Percentiles rank a stretch among this genome's conserved stretches.
These are phyloP conservation scores for Babylonia areolata DNA, from an alignment of 1,140 invertebrate species.

Conservation along the genomic window DNA sequence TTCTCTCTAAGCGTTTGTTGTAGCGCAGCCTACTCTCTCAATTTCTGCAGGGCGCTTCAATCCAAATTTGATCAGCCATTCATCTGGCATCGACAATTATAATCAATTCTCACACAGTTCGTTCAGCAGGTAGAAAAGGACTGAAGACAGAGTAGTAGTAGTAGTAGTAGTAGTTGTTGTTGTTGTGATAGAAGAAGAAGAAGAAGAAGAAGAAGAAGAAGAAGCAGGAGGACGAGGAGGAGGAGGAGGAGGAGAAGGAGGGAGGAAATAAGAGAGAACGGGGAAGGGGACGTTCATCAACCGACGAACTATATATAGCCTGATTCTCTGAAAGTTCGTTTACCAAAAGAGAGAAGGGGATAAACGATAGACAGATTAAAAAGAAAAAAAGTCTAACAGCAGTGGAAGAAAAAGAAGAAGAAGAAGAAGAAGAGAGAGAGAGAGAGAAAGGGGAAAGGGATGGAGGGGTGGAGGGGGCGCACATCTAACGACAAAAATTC, in stretches of 20 bases:
- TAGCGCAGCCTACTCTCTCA: too few relatives aligned
- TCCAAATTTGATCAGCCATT: too few relatives aligned
- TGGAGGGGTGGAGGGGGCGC: neutral
- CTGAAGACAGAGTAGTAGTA: too few relatives aligned
- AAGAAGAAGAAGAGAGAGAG: neutral
- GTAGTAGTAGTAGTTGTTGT: too few relatives aligned
- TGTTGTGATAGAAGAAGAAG: neutral
- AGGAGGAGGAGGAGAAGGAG: neutral
- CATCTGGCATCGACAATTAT: too few relatives aligned
- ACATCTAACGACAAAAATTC: neutral
- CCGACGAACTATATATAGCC: too few relatives aligned
- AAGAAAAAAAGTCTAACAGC: neutral
- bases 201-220: neutral
- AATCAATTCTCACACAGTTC: too few relatives aligned
- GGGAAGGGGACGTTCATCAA: too few relatives aligned
- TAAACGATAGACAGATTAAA: neutral
- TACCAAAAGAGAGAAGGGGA: neutral
- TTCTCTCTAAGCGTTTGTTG: too few relatives aligned
- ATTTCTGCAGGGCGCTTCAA: too few relatives aligned
- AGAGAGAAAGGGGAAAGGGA: neutral
- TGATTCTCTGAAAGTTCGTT: too few relatives aligned
- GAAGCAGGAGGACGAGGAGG: neutral
- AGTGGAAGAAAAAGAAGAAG: neutral
- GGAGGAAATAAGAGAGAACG: neutral
- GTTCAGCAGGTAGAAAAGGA: too few relatives aligned